Evolutionary conservation across 37 sponge, comb jelly and placozoan species (phyloP), one percentile per base, ranked within the genome.

Genomic region (Chondrilla cf. caribensis): DNA sequence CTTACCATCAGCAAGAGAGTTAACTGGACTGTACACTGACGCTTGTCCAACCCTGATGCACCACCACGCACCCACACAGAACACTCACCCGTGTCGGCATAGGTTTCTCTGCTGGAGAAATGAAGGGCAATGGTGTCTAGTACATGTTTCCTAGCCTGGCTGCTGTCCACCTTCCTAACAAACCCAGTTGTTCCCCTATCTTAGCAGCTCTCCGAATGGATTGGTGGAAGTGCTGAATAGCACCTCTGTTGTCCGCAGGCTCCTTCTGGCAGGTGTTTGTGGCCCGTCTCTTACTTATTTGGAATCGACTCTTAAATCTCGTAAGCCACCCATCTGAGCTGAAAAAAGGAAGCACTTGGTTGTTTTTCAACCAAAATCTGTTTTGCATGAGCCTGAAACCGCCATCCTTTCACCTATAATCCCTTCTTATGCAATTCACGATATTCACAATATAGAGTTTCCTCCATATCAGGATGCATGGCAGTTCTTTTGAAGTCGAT

Each of bases 1-100:
- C 71, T 76, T 62, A 51, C 81, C 82, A 62, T 86, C 87, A n/a
- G 87, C 87, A 81, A 86, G 19, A 86, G 26, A 7, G 82, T 86
- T 7, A 86, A 60, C 42, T 86, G 87, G 7, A 71, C 82, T 26
- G 75, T 86, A 39, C 82, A 81, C 54, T 86, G 87, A 55, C 82
- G 82, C 39, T 86, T 86, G 40, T 86, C 82, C 22, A 81, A 64
- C 3, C 87, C 87, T 29, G 87, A 80, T 44, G 37, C 59, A 29
- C 71, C 87, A 77, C 82, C 87, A 58, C 77, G 51, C 4, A 82
- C 77, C 88, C 87, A 81, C 67, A 86, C 76, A 60, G 87, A 58
- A 58, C 41, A 18, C 4, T 36, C 82, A 77, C 79, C 79, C 11
- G 26, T 86, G 24, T 33, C 66, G 1, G 60, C 78, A 81, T 81